A percentile compares a stretch with the other conserved stretches of the same genome.
Conservation (phyloP, 2,113 vertebrate species). For the Sakesphorus luctuosus region DNA sequence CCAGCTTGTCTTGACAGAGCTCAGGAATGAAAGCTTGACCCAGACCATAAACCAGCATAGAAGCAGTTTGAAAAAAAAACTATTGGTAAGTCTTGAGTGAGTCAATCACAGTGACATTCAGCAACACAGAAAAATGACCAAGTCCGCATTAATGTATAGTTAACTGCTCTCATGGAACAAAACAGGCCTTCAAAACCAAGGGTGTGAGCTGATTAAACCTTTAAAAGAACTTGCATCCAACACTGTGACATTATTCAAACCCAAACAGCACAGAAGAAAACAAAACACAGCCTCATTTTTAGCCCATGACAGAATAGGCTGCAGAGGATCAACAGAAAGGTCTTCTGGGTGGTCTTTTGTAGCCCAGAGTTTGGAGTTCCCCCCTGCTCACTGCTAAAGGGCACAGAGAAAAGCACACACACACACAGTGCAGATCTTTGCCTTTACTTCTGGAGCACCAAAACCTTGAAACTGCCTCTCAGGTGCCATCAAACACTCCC, state of each 20-base stretch:
- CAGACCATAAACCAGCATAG: background rate
- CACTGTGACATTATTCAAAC: conserved; percentile 7
- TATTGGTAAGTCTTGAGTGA: background rate
- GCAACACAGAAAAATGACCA: background rate
- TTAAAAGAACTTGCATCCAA: background rate
- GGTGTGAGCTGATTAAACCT: background rate
- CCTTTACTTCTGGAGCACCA: background rate
- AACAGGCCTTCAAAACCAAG: background rate
- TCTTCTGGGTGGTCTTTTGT: conserved; percentile 43
- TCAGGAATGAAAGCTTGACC: background rate
- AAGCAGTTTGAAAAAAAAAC: background rate
- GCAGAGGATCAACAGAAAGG: conserved; percentile 12
- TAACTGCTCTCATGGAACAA: background rate
- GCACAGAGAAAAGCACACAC: background rate
- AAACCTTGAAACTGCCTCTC: background rate
- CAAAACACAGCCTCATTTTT: conserved; percentile 40
- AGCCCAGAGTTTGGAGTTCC: background rate
- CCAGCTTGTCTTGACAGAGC: background rate
- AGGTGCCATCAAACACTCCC: background rate
- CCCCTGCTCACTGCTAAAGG: background rate
- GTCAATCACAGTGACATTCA: background rate
- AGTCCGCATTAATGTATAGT: background rate
- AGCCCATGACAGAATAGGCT: conserved; percentile 1
- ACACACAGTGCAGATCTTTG: background rate
- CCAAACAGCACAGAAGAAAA: conserved; percentile 13